phyloP scores from a whole-genome alignment of 2,113 vertebrate species.

The Mirounga angustirostris region DNA sequence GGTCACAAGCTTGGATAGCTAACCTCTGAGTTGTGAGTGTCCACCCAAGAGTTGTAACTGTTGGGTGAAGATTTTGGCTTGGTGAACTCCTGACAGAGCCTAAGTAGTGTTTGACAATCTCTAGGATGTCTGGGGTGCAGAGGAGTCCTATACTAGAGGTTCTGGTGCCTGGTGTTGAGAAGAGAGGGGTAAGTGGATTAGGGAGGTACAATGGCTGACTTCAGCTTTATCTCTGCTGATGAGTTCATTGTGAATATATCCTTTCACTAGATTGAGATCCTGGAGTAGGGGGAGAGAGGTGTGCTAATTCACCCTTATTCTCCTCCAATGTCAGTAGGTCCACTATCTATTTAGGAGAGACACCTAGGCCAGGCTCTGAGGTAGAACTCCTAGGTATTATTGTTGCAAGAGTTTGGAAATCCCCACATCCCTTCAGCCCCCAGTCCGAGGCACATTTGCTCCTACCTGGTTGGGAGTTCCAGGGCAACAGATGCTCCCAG shows the following conservation, averaged over 20 bases:
- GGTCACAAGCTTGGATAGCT: background rate
- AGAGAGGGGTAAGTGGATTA: background rate
- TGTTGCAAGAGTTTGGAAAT: conserved; percentile 60
- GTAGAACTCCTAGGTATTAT: background rate
- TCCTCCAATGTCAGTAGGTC: background rate
- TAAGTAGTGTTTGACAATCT: background rate
- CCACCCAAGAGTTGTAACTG: background rate
- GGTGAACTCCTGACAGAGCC: background rate
- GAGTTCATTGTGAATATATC: background rate
- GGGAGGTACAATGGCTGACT: background rate
- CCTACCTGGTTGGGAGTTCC: background rate
- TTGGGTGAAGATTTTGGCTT: background rate
- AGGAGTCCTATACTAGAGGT: background rate
- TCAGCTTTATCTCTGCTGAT: background rate
- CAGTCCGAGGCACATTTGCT: background rate
- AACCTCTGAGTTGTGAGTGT: background rate
- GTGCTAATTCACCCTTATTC: background rate
- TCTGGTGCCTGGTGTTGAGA: background rate
- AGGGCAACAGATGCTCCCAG: conserved; percentile 57
- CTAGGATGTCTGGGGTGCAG: background rate
- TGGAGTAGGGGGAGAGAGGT: background rate
- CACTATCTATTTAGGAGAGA: background rate
- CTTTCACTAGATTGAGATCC: background rate
- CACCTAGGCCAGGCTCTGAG: background rate
- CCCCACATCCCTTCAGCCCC: background rate